Conservation (phyloP, 2,888 invertebrate species). For the Xylota sylvarum region DNA sequence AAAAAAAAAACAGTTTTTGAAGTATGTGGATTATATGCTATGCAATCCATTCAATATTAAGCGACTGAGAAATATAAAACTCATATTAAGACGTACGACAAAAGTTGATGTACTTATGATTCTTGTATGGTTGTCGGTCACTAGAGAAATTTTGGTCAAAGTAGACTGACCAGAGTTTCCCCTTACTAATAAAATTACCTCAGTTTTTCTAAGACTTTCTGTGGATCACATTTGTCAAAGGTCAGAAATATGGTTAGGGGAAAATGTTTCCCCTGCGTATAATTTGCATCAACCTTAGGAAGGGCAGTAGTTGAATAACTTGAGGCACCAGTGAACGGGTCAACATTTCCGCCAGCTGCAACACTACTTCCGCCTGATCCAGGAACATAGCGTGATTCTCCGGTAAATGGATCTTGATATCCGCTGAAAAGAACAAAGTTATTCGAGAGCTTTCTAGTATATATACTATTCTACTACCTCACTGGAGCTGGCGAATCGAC, state of each 20-base stretch:
- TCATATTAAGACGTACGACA: too few species aligned
- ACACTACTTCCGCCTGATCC: constrained; percentile 82
- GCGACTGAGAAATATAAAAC: too few species aligned
- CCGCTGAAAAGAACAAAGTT: constrained; percentile 79
- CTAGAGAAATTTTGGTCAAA: too few species aligned
- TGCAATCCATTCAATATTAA: too few species aligned
- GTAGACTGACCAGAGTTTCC: neutral
- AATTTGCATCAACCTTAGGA: constrained; percentile 80
- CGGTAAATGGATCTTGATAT: constrained; percentile 90
- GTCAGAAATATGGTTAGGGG: constrained; percentile 86
- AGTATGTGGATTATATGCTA: too few species aligned
- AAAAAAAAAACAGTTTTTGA: too few species aligned
- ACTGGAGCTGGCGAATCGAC: constrained; percentile 69
- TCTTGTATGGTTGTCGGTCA: too few species aligned
- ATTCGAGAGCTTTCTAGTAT: neutral
- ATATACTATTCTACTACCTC: constrained; percentile 68
- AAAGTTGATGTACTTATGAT: too few species aligned
- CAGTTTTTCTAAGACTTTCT: constrained; percentile 90
- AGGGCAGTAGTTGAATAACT: constrained; percentile 88
- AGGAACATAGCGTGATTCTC: constrained; percentile 89
- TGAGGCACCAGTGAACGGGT: constrained; percentile 89
- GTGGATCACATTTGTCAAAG: constrained; percentile 92
- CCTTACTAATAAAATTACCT: constrained; percentile 80
- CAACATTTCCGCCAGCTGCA: constrained; percentile 85
- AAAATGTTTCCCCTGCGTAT: constrained; percentile 82